These are phyloP conservation scores for Subanguina moxae DNA, from an alignment of 1,140 invertebrate species.

Conservation along the genomic window DNA sequence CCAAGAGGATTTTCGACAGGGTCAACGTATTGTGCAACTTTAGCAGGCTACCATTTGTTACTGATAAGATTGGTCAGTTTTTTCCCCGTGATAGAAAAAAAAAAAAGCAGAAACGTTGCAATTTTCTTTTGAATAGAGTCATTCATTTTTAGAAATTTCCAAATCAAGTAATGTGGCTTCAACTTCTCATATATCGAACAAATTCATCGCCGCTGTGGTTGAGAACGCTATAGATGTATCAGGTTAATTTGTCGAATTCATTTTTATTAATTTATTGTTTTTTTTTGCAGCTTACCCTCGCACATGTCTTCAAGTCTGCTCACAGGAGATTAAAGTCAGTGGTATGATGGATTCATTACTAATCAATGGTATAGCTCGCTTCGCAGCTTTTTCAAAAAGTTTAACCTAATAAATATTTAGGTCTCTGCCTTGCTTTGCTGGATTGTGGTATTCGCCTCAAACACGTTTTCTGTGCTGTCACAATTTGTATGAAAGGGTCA, in stretches of 20 bases:
- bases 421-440: constrained; percentile 29
- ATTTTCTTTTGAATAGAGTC: no score
- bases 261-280: neutral
- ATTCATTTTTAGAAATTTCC: constrained; percentile 8
- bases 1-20: constrained; percentile 20
- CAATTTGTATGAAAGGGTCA: constrained; percentile 10
- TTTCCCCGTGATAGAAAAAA: constrained; percentile 2
- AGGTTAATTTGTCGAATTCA: no score
- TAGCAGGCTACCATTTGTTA: constrained; percentile 13
- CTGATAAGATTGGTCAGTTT: neutral
- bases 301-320: constrained; percentile 25
- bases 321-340: constrained; percentile 28
- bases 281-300: constrained; percentile 27
- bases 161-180: constrained; percentile 6
- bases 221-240: constrained; percentile 26
- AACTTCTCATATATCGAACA: neutral
- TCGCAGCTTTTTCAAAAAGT: neutral
- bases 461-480: constrained; percentile 29
- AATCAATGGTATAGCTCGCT: constrained; percentile 10
- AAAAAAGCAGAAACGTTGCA: no score
- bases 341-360: constrained; percentile 13
- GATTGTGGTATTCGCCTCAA: constrained; percentile 37
- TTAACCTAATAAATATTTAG: neutral
- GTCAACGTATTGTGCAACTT: constrained; percentile 22
- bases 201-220: constrained; percentile 23